These are phyloP conservation scores for Acleris literana DNA, from an alignment of 2,888 invertebrate species.

Conservation along the genomic window DNA sequence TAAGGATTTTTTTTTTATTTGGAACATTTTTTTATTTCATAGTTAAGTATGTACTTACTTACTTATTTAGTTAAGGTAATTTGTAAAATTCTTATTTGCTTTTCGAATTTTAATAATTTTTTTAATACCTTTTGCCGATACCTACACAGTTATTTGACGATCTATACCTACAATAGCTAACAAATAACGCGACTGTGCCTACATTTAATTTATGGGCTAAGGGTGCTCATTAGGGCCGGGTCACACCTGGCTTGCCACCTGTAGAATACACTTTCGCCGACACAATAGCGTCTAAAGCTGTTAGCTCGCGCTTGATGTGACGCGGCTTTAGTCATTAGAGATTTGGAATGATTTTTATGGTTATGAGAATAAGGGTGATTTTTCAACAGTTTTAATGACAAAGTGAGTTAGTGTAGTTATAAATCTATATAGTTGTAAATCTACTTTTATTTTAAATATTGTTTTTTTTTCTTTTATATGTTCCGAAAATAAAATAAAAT, in stretches of 20 bases:
- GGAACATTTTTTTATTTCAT: too few species aligned
- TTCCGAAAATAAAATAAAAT: too few species aligned
- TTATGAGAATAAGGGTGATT: not conserved
- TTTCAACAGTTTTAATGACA: not conserved
- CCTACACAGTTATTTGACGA: not conserved
- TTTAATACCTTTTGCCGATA: too few species aligned
- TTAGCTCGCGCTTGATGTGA: conserved; percentile 20
- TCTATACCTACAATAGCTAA: not conserved
- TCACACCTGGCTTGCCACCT: conserved; percentile 66
- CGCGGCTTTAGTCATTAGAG: conserved; percentile 9
- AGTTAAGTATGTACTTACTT: too few species aligned
- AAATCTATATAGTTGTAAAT: not conserved
- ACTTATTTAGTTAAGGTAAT: too few species aligned
- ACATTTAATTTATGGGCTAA: conserved; percentile 58
- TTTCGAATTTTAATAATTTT: too few species aligned
- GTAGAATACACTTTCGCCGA: conserved; percentile 63
- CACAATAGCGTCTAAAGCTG: conserved; percentile 34
- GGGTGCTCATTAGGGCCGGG: conserved; percentile 68
- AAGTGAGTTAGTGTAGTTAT: too few species aligned
- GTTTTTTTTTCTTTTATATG: too few species aligned
- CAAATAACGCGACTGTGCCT: not conserved
- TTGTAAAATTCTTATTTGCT: too few species aligned
- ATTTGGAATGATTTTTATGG: not conserved
- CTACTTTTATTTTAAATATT: not conserved
- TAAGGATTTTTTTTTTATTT: too few species aligned